phyloP scores from a whole-genome alignment of 2,113 vertebrate species.

The Lontra canadensis region DNA sequence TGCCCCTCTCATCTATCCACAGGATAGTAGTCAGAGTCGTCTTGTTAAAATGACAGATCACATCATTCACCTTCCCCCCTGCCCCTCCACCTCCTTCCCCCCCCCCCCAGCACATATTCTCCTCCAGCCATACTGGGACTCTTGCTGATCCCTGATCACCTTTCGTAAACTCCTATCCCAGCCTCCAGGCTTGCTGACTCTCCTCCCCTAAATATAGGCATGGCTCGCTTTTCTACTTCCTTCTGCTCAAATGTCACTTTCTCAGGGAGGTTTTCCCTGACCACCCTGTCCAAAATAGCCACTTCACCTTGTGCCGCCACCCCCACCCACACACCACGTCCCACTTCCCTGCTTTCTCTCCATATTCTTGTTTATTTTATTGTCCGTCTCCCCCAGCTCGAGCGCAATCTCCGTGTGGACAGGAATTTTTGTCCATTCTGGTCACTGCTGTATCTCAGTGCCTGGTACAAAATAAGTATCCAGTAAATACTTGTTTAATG shows the following conservation, averaged over 20 bases:
- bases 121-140: neutral
- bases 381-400: neutral
- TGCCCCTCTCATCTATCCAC: neutral
- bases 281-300: neutral
- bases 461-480: neutral
- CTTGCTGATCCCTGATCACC: neutral
- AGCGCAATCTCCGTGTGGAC: neutral
- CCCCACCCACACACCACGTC: too few species aligned
- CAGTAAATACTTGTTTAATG: conserved; percentile 9
- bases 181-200: neutral
- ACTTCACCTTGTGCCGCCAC: neutral
- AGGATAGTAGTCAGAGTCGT: neutral
- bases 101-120: rapidly evolving
- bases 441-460: neutral
- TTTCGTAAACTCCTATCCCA: neutral
- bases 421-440: neutral
- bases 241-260: neutral
- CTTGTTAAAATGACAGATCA: neutral
- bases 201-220: neutral
- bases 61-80: neutral
- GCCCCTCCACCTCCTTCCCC: neutral
- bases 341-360: neutral
- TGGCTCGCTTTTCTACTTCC: neutral
- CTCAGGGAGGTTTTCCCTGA: neutral
- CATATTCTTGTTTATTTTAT: neutral